A percentile compares a stretch with the other conserved stretches of the same genome.
These are phyloP conservation scores for Steinernema carpocapsae DNA, from an alignment of 2,888 invertebrate species.

Conservation along the genomic window DNA sequence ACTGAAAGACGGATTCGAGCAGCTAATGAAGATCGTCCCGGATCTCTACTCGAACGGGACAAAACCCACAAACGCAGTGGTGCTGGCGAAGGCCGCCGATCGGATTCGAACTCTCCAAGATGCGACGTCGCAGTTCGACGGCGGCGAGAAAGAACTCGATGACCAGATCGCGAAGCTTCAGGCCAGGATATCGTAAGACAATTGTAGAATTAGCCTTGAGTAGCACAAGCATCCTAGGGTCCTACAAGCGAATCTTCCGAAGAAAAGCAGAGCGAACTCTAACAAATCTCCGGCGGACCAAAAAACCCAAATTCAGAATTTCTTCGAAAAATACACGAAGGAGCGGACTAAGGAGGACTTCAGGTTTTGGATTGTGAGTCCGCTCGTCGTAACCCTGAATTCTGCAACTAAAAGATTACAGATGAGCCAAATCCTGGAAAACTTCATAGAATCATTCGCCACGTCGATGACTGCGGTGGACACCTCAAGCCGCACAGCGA, in stretches of 20 bases:
- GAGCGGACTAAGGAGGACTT: slow-evolving; percentile 57
- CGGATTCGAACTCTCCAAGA: slow-evolving; percentile 57
- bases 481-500: slow-evolving; percentile 37
- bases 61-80: slow-evolving; percentile 68
- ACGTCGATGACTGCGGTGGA: slow-evolving; percentile 43
- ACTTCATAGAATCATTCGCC: slow-evolving; percentile 52
- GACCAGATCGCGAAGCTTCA: slow-evolving; percentile 49
- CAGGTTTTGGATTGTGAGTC: slow-evolving; percentile 67
- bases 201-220: background rate
- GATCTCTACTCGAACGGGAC: slow-evolving; percentile 62
- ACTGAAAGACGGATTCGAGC: slow-evolving; percentile 68
- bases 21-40: slow-evolving; percentile 65
- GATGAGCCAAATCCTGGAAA: slow-evolving; percentile 53
- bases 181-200: slow-evolving; percentile 54
- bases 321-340: slow-evolving; percentile 53
- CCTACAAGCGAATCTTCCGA: slow-evolving; percentile 63
- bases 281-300: slow-evolving; percentile 42
- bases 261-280: slow-evolving; percentile 32
- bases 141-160: slow-evolving; percentile 42
- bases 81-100: slow-evolving; percentile 65
- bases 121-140: slow-evolving; percentile 44
- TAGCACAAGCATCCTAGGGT: slow-evolving; percentile 48
- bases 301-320: slow-evolving; percentile 43
- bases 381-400: background rate
- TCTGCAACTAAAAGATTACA: slow-evolving; percentile 35